phyloP scores from a whole-genome alignment of 2,797 vertebrate species.

The Momotus momota region DNA sequence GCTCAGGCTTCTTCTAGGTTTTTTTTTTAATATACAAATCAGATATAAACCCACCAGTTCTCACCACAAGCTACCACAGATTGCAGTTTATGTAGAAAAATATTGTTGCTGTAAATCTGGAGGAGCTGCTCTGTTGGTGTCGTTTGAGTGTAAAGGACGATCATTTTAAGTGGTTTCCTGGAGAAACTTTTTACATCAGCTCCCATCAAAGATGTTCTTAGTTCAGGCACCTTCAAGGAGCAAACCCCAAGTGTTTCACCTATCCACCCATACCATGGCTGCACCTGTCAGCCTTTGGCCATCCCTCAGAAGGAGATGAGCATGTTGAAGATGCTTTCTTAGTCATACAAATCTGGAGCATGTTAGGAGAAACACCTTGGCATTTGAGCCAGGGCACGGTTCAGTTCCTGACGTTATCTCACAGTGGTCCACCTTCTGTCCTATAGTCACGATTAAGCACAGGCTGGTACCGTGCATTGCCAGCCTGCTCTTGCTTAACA shows the following conservation, averaged over 20 bases:
- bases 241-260: accelerated
- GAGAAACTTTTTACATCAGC: background rate
- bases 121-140: background rate
- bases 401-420: constrained; percentile 38
- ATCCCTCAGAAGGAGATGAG: background rate
- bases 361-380: constrained; percentile 22
- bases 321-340: background rate
- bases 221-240: too few species aligned
- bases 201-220: background rate
- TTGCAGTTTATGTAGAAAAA: background rate
- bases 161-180: background rate
- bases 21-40: background rate
- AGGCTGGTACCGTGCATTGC: constrained; percentile 53
- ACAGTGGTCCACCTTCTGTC: constrained; percentile 30
- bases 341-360: background rate
- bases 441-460: constrained; percentile 55
- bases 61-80: accelerated
- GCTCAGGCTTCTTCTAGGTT: background rate
- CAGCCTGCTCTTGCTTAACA: constrained; percentile 49
- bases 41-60: background rate
- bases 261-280: background rate
- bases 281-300: background rate
- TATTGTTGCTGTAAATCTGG: background rate
- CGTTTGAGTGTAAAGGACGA: background rate
- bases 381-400: constrained; percentile 42